Base-by-base conservation (phyloP, 2,113 vertebrate genomes). In the Thomomys bottae region DNA sequence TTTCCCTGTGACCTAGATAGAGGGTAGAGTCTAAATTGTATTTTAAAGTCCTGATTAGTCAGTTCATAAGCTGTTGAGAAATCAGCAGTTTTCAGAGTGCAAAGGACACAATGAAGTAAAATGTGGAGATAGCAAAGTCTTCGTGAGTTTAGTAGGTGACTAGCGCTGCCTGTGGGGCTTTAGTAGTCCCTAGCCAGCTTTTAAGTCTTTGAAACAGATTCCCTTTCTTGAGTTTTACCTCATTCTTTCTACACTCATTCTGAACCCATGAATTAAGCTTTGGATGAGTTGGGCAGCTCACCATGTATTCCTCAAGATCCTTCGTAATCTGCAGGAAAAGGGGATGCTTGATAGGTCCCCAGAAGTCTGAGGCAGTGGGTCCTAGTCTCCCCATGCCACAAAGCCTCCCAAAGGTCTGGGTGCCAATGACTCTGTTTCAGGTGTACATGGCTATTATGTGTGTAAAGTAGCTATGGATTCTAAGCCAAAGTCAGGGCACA, bases 1-100 rank as follows among this genome's bases (percentile, higher is more conserved):
- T 82, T 92, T 71, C 14, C 11, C 38, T 68, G 38, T 34, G 54
- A 89, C 81, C 63, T 73, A 86, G 64, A 61, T 45, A 87, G 7
- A 80, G 38, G 18, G 17, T 36, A 66, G 82, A 75, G 36, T 73
- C 76, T 89, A 45, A 92, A 85, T 32, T 80, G 72, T 24, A 84
- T 40, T 83, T 84, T 80, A 91, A 54, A 78, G 84, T 80, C 72
- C 49, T 36, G 57, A 86, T 88, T 61, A 21, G 45, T 81, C 79
- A 82, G 32, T 77, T 88, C 20, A 18, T 34, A 77, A 73, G 71
- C 30, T 77, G 86, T 67, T 30, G 64, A 87, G 63, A 91, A 88
- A 73, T 40, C 38, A 80, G 75, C 34, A 40, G 49, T 68, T 77
- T 61, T 85, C 73, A 57, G 78, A 71, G 34, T 34, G 24, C 70